phyloP scores from a whole-genome alignment of 2,888 invertebrate species.

The Protodeltote pygarga region DNA sequence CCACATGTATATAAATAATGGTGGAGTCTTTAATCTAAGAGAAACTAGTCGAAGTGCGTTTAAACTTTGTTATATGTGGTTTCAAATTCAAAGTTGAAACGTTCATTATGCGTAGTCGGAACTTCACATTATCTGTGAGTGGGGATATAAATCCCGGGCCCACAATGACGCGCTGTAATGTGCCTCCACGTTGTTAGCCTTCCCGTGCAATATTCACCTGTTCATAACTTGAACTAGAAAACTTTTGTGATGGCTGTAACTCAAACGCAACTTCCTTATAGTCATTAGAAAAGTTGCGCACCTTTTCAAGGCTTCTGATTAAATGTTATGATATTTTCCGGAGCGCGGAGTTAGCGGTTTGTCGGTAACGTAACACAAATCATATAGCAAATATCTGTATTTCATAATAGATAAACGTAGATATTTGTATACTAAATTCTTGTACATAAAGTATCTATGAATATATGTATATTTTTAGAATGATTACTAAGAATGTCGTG shows the following conservation, averaged over 20 bases:
- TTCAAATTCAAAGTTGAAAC: conserved; percentile 41
- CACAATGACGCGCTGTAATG: conserved; percentile 33
- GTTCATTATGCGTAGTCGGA: conserved; percentile 34
- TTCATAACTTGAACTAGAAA: conserved; percentile 26
- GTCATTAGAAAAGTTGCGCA: conserved; percentile 31
- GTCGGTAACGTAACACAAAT: neutral
- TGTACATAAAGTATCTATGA: too few relatives aligned
- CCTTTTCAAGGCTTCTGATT: conserved; percentile 13
- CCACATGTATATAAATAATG: too few relatives aligned
- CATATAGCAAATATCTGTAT: neutral
- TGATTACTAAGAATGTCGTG: too few relatives aligned
- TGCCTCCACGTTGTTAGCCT: conserved; percentile 29
- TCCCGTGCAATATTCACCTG: conserved; percentile 39
- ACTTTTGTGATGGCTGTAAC: conserved; percentile 32
- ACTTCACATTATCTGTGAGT: conserved; percentile 35
- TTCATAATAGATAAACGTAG: too few relatives aligned
- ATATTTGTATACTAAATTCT: too few relatives aligned
- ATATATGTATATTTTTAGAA: too few relatives aligned
- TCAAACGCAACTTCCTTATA: conserved; percentile 20
- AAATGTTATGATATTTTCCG: conserved; percentile 4
- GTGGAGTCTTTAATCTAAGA: conserved; percentile 29
- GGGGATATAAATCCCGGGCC: conserved; percentile 29
- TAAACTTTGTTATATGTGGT: conserved; percentile 43
- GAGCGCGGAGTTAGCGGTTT: neutral
- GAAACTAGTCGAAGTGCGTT: conserved; percentile 22